phyloP scores from a whole-genome alignment of 2,888 invertebrate species.

The Melitaea athalia region DNA sequence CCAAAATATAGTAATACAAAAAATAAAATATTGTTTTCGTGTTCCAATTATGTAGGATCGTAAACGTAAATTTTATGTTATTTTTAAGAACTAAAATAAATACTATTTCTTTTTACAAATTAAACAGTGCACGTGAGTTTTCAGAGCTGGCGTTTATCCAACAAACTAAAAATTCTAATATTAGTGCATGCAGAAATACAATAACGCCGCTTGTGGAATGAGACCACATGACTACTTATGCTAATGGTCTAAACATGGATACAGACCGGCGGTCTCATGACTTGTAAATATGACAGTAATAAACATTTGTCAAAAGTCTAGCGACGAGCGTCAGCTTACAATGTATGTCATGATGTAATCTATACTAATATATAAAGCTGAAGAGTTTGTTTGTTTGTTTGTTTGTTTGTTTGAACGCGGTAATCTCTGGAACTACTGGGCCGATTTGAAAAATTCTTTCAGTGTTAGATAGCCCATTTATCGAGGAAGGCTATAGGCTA shows the following conservation, averaged over 20 bases:
- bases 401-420: no score
- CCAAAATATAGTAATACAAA: not conserved
- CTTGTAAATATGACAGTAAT: slow-evolving; percentile 39
- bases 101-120: slow-evolving; percentile 48
- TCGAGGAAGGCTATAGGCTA: no score
- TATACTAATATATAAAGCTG: no score
- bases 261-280: slow-evolving; percentile 43
- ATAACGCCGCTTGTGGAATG: slow-evolving; percentile 63
- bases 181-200: slow-evolving; percentile 74
- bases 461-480: no score
- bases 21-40: slow-evolving; percentile 4
- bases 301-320: slow-evolving; percentile 12
- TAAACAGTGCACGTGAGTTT: slow-evolving; percentile 61
- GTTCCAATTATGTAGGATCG: not conserved
- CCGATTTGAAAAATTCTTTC: no score
- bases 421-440: no score
- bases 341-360: slow-evolving; percentile 12
- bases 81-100: slow-evolving; percentile 33
- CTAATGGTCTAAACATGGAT: slow-evolving; percentile 42
- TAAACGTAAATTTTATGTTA: slow-evolving; percentile 12
- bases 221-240: slow-evolving; percentile 66
- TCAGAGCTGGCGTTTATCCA: slow-evolving; percentile 70
- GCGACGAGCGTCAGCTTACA: slow-evolving; percentile 11
- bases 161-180: slow-evolving; percentile 76
- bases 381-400: no score